Evolutionary conservation across 2,888 invertebrate genomes (phyloP).

Genomic region (Spatulosminthurus flaviceps): DNA sequence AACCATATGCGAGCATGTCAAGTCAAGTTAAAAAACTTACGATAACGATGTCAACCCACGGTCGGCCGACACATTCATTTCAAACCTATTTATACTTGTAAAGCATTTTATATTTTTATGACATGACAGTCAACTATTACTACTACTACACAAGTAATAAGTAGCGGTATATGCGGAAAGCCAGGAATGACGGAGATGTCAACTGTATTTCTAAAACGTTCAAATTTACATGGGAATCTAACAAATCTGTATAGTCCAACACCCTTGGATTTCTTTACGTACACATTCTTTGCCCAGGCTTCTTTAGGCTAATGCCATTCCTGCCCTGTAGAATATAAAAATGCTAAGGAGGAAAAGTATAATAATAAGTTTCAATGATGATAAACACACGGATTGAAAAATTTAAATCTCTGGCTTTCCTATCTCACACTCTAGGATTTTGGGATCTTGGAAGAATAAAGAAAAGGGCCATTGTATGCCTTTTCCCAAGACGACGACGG

Average conservation of each 20-base stretch:
- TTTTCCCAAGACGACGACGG: no score
- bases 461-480: no score
- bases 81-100: constrained; percentile 10
- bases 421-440: background rate
- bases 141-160: constrained; percentile 1
- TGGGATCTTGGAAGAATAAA: background rate
- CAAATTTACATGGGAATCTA: background rate
- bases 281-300: no score
- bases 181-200: background rate
- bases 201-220: background rate
- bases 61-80: constrained; percentile 3
- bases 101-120: constrained; percentile 11
- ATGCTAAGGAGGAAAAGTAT: constrained; percentile 22
- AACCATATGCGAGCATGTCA: constrained; percentile 32
- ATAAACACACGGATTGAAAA: constrained; percentile 38
- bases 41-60: constrained; percentile 38
- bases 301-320: no score
- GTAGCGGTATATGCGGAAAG: background rate
- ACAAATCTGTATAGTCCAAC: no score
- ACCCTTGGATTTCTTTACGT: no score
- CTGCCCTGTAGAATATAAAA: no score
- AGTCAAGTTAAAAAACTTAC: constrained; percentile 25
- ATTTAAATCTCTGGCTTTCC: constrained; percentile 33
- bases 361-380: constrained; percentile 38
- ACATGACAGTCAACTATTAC: constrained; percentile 6